phyloP scores from a whole-genome alignment of 2,113 vertebrate genomes.

The Gymnobelideus leadbeateri region DNA sequence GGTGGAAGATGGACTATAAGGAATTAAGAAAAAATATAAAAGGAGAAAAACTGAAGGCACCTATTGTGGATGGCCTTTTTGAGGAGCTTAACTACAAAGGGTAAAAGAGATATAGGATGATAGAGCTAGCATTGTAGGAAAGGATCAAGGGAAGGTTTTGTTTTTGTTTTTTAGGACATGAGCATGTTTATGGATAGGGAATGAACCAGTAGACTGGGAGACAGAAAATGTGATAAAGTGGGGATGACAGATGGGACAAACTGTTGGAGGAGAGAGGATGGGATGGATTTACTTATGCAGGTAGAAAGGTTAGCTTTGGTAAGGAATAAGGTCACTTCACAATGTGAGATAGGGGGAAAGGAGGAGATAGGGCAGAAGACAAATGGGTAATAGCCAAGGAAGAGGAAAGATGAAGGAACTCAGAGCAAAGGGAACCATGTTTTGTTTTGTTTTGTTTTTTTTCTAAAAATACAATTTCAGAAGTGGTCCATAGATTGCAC shows the following conservation, averaged over 20 bases:
- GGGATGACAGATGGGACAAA: not conserved
- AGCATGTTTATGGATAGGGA: not conserved
- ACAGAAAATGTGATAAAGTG: not conserved
- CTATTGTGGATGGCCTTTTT: not conserved
- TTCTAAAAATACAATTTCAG: not conserved
- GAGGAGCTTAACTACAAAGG: not conserved
- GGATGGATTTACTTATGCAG: not conserved
- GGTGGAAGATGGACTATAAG: not conserved
- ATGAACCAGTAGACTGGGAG: not conserved
- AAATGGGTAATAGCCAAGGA: not conserved
- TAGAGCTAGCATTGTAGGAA: not conserved
- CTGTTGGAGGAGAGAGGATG: not conserved
- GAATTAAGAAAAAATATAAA: not conserved
- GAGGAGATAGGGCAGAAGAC: not conserved
- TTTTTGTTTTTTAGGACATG: not conserved
- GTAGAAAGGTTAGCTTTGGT: not conserved
- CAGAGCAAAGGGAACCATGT: not conserved
- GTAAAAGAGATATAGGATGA: not conserved
- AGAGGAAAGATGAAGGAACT: not conserved
- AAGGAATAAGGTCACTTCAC: not conserved
- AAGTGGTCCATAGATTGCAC: not conserved
- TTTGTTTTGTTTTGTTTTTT: too few species aligned
- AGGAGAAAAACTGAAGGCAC: not conserved
- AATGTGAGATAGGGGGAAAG: not conserved
- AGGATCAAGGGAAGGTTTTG: not conserved